Percentiles rank a stretch among this genome's conserved stretches.
These are phyloP conservation scores for Sylvia borin DNA, from an alignment of 2,797 vertebrate genomes.

Conservation along the genomic window DNA sequence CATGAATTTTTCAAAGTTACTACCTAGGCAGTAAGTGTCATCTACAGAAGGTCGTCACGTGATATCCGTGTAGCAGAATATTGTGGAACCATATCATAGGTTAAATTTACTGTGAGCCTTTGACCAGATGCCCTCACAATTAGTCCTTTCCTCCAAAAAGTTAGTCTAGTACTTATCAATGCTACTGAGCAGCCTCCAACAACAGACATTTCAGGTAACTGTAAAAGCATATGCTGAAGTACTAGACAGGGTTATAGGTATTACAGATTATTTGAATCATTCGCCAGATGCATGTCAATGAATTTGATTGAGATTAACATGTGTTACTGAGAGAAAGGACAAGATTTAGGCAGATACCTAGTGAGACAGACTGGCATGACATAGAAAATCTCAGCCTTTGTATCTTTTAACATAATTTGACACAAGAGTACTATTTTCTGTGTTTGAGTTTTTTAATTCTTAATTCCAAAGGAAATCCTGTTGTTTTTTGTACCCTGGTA, in stretches of 20 bases:
- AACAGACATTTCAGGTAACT: neutral
- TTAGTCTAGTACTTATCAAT: neutral
- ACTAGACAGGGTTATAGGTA: neutral
- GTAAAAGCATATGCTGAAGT: neutral
- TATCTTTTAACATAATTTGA: neutral
- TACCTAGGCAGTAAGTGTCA: neutral
- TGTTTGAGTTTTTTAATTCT: neutral
- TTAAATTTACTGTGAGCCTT: neutral
- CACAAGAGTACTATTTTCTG: neutral
- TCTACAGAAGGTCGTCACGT: neutral
- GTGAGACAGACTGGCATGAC: neutral
- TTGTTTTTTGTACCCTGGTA: neutral
- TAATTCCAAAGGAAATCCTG: neutral
- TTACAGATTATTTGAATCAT: neutral
- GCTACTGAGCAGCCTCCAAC: neutral
- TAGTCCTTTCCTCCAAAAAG: neutral
- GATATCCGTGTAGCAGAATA: neutral
- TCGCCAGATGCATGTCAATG: neutral
- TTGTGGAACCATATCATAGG: neutral
- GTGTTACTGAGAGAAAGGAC: neutral
- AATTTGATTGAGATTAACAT: neutral
- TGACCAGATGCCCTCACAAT: neutral
- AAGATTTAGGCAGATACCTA: neutral
- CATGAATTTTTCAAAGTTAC: neutral
- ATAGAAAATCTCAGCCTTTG: neutral